Evolutionary conservation across 2,888 invertebrate species (phyloP).

Genomic region (Lacanobia oleracea): DNA sequence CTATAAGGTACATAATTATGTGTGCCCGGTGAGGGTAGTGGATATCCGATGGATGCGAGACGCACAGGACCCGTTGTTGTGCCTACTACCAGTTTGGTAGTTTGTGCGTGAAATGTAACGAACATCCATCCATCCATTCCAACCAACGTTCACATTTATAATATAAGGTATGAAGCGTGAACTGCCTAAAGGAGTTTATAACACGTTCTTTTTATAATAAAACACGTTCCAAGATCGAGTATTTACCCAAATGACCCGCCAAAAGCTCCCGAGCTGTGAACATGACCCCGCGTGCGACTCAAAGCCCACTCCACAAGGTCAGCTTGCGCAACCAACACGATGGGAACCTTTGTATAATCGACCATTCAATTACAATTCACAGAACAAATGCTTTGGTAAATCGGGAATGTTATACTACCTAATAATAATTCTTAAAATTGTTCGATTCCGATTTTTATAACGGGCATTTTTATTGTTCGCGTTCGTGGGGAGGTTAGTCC

Average conservation of each 20-base stretch:
- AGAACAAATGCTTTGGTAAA: slow-evolving; percentile 51
- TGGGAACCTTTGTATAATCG: slow-evolving; percentile 71
- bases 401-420: slow-evolving; percentile 38
- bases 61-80: too few species aligned
- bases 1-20: too few species aligned
- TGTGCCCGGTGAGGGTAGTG: too few species aligned
- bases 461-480: slow-evolving; percentile 16
- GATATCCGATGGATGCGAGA: too few species aligned
- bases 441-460: slow-evolving; percentile 12
- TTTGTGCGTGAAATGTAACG: too few species aligned
- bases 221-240: slow-evolving; percentile 40
- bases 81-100: too few species aligned
- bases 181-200: slow-evolving; percentile 3
- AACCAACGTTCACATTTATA: too few species aligned
- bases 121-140: too few species aligned
- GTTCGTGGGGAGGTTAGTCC: neutral
- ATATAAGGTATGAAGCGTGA: neutral
- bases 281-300: slow-evolving; percentile 59
- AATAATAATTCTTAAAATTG: slow-evolving; percentile 40
- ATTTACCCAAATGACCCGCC: slow-evolving; percentile 54
- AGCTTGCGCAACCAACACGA: slow-evolving; percentile 69
- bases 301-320: slow-evolving; percentile 69
- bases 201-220: slow-evolving; percentile 32
- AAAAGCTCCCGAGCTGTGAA: slow-evolving; percentile 53
- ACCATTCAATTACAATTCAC: slow-evolving; percentile 62